A percentile compares a stretch with the other conserved stretches of the same genome.
phyloP scores from a whole-genome alignment of 2,888 invertebrate genomes.

The Philereme transversata region DNA sequence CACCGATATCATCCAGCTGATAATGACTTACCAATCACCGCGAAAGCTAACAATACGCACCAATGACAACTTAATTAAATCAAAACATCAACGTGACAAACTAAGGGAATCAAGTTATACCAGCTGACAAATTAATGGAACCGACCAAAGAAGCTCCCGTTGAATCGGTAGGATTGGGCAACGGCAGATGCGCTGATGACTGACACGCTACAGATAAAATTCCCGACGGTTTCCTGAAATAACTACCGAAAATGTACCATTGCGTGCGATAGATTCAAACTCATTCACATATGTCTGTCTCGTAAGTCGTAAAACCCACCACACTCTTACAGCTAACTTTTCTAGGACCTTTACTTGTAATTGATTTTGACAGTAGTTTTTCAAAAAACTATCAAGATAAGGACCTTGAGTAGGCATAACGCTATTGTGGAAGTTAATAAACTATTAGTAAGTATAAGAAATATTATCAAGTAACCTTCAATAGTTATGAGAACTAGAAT shows the following conservation, averaged over 20 bases:
- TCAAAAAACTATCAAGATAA: too few species aligned
- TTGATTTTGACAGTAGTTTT: too few species aligned
- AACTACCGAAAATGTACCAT: slow-evolving; percentile 11
- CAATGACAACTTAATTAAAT: slow-evolving; percentile 17
- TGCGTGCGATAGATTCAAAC: not conserved
- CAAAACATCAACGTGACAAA: slow-evolving; percentile 6
- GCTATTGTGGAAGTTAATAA: too few species aligned
- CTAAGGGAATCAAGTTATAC: slow-evolving; percentile 13
- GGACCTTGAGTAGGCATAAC: too few species aligned
- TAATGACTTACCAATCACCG: slow-evolving; percentile 9
- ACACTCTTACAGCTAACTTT: too few species aligned
- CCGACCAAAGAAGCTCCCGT: slow-evolving; percentile 8
- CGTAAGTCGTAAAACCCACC: too few species aligned
- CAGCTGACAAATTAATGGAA: slow-evolving; percentile 17
- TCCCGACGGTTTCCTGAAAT: slow-evolving; percentile 23
- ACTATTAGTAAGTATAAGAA: too few species aligned
- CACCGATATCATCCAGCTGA: slow-evolving; percentile 3
- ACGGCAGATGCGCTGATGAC: slow-evolving; percentile 34
- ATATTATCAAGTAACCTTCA: too few species aligned
- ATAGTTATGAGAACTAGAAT: slow-evolving; percentile 15
- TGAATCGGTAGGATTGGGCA: slow-evolving; percentile 18
- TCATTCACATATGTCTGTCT: too few species aligned
- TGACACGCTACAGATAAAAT: slow-evolving; percentile 39
- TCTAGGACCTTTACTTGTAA: too few species aligned
- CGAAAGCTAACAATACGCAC: slow-evolving; percentile 8